phyloP scores from a whole-genome alignment of 2,797 vertebrate genomes.

The Acridotheres tristis region DNA sequence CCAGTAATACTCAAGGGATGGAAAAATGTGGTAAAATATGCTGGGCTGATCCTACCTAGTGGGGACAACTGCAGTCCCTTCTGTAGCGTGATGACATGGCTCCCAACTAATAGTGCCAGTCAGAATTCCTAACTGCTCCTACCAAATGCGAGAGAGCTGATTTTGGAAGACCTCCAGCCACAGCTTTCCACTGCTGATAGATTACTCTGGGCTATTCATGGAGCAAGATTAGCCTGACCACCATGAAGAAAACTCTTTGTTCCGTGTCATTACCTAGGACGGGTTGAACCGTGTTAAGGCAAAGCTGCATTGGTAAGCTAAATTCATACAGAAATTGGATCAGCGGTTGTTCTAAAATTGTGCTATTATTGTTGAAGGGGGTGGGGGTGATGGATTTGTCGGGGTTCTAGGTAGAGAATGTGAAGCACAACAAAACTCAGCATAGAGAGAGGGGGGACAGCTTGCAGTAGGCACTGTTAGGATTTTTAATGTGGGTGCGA shows the following conservation, averaged over 20 bases:
- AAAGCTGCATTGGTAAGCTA: conserved; percentile 56
- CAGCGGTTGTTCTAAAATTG: conserved; percentile 48
- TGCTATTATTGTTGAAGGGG: neutral
- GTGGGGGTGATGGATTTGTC: neutral
- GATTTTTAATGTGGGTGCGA: conserved; percentile 35
- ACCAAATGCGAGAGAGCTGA: conserved; percentile 72
- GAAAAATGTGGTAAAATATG: neutral
- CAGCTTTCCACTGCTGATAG: conserved; percentile 72
- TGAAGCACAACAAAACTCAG: neutral
- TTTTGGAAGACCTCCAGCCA: conserved; percentile 77
- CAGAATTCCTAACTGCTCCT: conserved; percentile 75
- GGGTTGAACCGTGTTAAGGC: conserved; percentile 62
- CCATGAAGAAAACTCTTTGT: conserved; percentile 73
- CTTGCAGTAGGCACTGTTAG: neutral
- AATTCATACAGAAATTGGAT: conserved; percentile 56
- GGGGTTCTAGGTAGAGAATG: conserved; percentile 59
- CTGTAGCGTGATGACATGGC: conserved; percentile 38
- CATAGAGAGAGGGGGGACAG: neutral
- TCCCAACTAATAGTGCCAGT: conserved; percentile 71
- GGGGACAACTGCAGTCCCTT: conserved; percentile 32
- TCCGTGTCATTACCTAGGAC: conserved; percentile 66
- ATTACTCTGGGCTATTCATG: conserved; percentile 76
- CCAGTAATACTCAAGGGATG: neutral
- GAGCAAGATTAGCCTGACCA: conserved; percentile 74
- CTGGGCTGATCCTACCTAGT: conserved; percentile 50